A percentile compares a stretch with the other conserved stretches of the same genome.
These are phyloP conservation scores for Pipa parva DNA, from an alignment of 2,113 vertebrate species.

Conservation along the genomic window DNA sequence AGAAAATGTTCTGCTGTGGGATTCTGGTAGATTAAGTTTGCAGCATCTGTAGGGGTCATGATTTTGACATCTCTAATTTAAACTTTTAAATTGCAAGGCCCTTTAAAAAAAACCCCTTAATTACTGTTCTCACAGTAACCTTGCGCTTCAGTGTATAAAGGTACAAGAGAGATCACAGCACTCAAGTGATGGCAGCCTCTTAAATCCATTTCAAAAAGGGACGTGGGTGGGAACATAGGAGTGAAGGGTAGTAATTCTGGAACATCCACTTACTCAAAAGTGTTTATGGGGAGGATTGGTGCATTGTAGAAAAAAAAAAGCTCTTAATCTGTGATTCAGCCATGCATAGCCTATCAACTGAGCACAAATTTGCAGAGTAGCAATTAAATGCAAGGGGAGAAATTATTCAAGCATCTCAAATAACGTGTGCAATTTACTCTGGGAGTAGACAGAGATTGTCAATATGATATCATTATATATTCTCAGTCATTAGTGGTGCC, in stretches of 20 bases:
- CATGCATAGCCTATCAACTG: slow-evolving; percentile 26
- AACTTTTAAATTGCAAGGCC: no score
- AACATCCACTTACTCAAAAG: slow-evolving; percentile 38
- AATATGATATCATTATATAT: slow-evolving; percentile 42
- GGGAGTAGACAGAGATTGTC: slow-evolving; percentile 38
- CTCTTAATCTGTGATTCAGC: slow-evolving; percentile 18
- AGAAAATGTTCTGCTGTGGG: no score
- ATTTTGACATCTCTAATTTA: no score
- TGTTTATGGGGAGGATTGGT: slow-evolving; percentile 31
- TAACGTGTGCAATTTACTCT: slow-evolving; percentile 41
- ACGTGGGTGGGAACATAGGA: slow-evolving; percentile 23
- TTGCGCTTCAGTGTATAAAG: slow-evolving; percentile 10
- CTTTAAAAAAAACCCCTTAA: background rate
- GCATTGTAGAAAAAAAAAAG: slow-evolving; percentile 17
- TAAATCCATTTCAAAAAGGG: slow-evolving; percentile 15
- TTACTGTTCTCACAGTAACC: background rate
- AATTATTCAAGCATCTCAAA: slow-evolving; percentile 39
- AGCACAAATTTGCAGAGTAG: slow-evolving; percentile 31
- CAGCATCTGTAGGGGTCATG: no score
- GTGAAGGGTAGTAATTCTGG: slow-evolving; percentile 29
- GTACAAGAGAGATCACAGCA: slow-evolving; percentile 7
- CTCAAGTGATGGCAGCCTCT: slow-evolving; percentile 13
- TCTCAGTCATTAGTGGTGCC: slow-evolving; percentile 38
- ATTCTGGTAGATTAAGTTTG: no score
- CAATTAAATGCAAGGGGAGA: slow-evolving; percentile 33